These are phyloP conservation scores for Grus americana DNA, from an alignment of 2,113 vertebrate species.

Conservation along the genomic window DNA sequence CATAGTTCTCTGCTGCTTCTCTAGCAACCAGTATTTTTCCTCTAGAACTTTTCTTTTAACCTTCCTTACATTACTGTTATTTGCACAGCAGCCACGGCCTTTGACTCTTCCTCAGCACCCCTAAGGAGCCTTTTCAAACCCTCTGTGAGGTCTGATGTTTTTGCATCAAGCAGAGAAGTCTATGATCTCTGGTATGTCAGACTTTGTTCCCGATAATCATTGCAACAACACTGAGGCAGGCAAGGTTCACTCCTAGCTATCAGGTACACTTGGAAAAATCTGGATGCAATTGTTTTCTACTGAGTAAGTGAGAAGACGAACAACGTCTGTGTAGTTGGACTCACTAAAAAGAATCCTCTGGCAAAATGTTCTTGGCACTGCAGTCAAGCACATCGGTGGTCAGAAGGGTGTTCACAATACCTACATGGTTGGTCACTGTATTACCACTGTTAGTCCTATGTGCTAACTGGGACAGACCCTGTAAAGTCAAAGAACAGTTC, in stretches of 20 bases:
- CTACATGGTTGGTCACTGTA: neutral
- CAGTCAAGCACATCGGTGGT: neutral
- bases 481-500: neutral
- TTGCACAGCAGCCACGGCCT: neutral
- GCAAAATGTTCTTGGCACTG: neutral
- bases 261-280: neutral
- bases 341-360: neutral
- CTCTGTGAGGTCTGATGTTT: neutral
- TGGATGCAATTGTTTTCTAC: neutral
- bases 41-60: neutral
- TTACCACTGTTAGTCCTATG: neutral
- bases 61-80: neutral
- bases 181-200: neutral
- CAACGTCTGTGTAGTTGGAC: neutral
- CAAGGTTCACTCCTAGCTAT: accelerated
- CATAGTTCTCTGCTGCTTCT: neutral
- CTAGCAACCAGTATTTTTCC: neutral
- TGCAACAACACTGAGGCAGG: neutral
- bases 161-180: neutral
- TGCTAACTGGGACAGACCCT: neutral
- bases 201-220: neutral
- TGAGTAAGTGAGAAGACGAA: neutral
- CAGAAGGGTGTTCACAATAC: neutral
- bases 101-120: neutral
- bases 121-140: neutral